Evolutionary conservation across 2,888 invertebrate species (phyloP), one percentile per base, ranked within the genome.

Genomic region (Seladonia tumulorum): DNA sequence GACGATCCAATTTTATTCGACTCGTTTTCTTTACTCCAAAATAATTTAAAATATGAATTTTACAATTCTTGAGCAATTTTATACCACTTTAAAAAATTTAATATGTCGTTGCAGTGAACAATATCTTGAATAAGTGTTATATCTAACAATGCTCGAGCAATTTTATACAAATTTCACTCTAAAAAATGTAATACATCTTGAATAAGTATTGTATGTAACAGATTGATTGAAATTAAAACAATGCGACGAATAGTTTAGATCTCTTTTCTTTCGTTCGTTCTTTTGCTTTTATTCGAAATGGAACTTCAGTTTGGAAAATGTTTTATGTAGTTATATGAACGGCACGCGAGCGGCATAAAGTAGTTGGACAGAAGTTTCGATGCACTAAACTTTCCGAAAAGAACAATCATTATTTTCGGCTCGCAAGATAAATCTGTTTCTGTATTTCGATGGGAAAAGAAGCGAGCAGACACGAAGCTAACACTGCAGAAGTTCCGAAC

Each of bases 361-460:
- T 22, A 14, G 42, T n/a, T n/a, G 70, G 42, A 14, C 14, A 14
- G n/a, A 70, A 70, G 70, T 70, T 70, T 5, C 70, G 12, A 2
- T n/a, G 42, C 2, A 7, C 39, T 14, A 5, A n/a, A 42, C n/a
- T 70, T 70, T 42, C 2, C 8, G 70, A 49, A 49, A 12, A 72
- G 72, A 29, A 49, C 72, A 49, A 22, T 47, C 45, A 72, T 72
- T 72, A 72, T 72, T 49, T 72, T 47, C 29, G 49, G 47, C 16
- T 47, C 18, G 0, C 18, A 29, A 18, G 47, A 29, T 72, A 72
- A 72, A 71, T 71, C 25, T n/a, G 71, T 47, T 49, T 47, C 29
- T 35, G 18, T 2, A 72, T 72, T 49, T 72, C 47, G 72, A 72
- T 72, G 18, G 29, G 5, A 12, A 29, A 25, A 63, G 25, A 68